phyloP scores from a whole-genome alignment of 2,797 vertebrate genomes.

The Eleutherodactylus coqui region DNA sequence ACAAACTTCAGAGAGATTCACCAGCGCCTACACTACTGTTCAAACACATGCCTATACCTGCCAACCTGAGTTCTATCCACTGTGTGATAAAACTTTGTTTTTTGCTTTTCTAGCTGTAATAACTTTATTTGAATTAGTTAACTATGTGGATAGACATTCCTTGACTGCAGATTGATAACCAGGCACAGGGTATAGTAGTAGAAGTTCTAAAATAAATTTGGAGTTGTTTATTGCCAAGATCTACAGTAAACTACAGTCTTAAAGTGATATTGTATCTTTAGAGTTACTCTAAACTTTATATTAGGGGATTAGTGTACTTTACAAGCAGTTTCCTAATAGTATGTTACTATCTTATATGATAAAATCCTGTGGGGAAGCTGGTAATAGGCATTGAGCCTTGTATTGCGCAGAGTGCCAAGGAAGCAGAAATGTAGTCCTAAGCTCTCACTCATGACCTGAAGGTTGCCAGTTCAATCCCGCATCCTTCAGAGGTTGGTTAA shows the following conservation, averaged over 20 bases:
- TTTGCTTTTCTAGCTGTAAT: conserved; percentile 4
- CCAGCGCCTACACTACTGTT: conserved; percentile 19
- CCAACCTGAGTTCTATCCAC: neutral
- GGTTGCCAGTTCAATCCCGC: too few relatives aligned
- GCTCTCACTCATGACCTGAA: too few relatives aligned
- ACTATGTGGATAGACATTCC: neutral
- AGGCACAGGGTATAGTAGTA: neutral
- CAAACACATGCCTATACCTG: conserved; percentile 32
- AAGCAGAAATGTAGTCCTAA: too few relatives aligned
- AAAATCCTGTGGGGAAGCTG: too few relatives aligned
- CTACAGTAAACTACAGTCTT: too few relatives aligned
- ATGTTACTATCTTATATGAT: too few relatives aligned
- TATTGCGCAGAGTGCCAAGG: too few relatives aligned
- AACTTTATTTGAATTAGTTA: neutral
- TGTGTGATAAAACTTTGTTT: conserved; percentile 23
- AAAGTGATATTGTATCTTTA: neutral
- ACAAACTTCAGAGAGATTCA: conserved; percentile 34
- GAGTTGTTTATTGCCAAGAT: neutral
- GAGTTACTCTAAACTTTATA: too few relatives aligned
- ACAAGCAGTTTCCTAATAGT: too few relatives aligned
- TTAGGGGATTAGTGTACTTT: too few relatives aligned
- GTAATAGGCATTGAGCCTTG: too few relatives aligned
- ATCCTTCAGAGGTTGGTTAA: too few relatives aligned
- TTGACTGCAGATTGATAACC: neutral
- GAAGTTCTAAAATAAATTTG: neutral